Base-by-base conservation (phyloP, 2,113 vertebrate genomes). In the Crypturellus undulatus region DNA sequence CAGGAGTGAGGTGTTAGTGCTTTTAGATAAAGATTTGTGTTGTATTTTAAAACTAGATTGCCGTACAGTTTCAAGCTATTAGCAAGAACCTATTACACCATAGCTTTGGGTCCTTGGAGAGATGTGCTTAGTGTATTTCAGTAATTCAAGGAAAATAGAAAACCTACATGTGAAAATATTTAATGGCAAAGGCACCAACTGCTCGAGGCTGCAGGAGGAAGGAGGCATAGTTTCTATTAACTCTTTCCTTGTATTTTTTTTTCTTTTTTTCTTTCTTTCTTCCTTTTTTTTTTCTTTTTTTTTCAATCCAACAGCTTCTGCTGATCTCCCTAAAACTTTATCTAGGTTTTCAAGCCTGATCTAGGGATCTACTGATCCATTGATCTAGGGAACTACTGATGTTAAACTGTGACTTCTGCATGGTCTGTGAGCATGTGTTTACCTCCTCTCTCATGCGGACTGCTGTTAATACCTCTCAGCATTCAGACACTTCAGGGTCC, bases 31-130 rank as follows among this genome's bases (percentile, higher is more conserved):
- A 98, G 98, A 98, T 98, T 98, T 98, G 97, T 98, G 97, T 97
- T 98, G 96, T 98, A 98, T 98, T 98, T 98, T 98, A 98, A 97
- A 98, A 96, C 97, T 97, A 97, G 98, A 98, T 98, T 97, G 97
- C 97, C 97, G 96, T 98, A 97, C 92, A 96, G 97, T 98, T 98
- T 97, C 97, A 94, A 98, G 97, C 96, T 98, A 98, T 98, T 98
- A 98, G 96, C 96, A 96, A 90, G 90, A 98, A 97, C 97, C 97
- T 97, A 97, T 98, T 98, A 97, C 76, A 45, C 93, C 78, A 47
- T 93, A 2, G 62, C 97, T 97, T 87, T 90, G 82, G 89, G 96
- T 97, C 97, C 97, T 98, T 96, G 92, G 98, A 97, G 98, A 98
- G 97, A 97, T 94, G 96, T 95, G 80, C 95, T 97, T 98, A 98